Base-by-base conservation (phyloP, 2,113 vertebrate genomes). In the Zeus faber region DNA sequence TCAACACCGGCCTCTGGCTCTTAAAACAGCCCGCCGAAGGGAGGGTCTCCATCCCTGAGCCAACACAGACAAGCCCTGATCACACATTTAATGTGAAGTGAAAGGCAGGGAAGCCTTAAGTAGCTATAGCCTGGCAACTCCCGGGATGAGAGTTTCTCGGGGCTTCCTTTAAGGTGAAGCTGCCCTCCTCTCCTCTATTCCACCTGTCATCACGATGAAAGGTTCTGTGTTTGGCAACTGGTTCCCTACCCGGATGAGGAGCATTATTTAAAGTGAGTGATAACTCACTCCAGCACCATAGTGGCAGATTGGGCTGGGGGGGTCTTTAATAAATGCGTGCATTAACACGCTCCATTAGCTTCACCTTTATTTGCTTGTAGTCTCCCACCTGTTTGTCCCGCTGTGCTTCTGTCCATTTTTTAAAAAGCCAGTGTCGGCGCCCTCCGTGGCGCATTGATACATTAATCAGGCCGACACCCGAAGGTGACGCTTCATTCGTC, bases 211-310 rank as follows among this genome's bases (percentile, higher is more conserved):
- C 70, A 72, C 11, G 14, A 63, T 73, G 60, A 76, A 84, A 82
- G 68, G 74, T 63, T 64, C 46, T 54, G 51, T 65, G 47, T 1
- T 8, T 8, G 33, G 33, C 45, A 11, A 25, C 55, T 22, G 49
- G 61, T 55, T 56, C 52, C 60, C 23, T 10, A 65, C 50, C 41
- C 25, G 35, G 56, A 78, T 49, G 78, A 81, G 73, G 49, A 56
- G 56, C 75, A 75, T 82, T 83, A 81, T 76, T 87, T 67, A 83
- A 83, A 82, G 70, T 63, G 75, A 80, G 61, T 33, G 56, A 73
- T 86, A 80, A 85, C 67, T 87, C 80, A 72, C 54, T 74, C 68
- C 65, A 49, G 25, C n/a, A n/a, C 63, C 68, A 62, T 70, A 27
- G 58, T 62, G 63, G 55, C 45, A 47, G 5, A 22, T 9, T 63